Percentiles rank a stretch among this genome's conserved stretches.
phyloP scores from a whole-genome alignment of 2,888 invertebrate genomes.

The Boloria euphrosyne region DNA sequence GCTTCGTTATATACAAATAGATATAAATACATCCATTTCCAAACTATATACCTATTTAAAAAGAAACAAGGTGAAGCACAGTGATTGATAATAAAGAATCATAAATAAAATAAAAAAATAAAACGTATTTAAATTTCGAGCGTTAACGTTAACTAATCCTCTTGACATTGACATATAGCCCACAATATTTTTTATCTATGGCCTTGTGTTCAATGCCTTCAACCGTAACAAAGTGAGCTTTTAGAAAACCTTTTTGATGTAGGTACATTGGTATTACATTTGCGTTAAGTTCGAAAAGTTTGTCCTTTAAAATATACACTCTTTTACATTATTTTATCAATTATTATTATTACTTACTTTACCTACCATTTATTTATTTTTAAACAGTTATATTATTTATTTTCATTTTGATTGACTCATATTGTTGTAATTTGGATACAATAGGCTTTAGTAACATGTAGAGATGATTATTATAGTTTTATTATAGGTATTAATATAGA shows the following conservation, averaged over 20 bases:
- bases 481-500: slow-evolving; percentile 10
- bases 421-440: too few species aligned
- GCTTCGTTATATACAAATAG: too few species aligned
- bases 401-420: too few species aligned
- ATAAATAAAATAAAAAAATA: slow-evolving; percentile 26
- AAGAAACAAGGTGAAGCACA: slow-evolving; percentile 3
- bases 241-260: slow-evolving; percentile 19
- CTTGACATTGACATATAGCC: slow-evolving; percentile 46
- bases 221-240: slow-evolving; percentile 33
- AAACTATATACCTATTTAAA: not conserved
- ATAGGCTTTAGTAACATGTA: not conserved
- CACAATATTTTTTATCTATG: slow-evolving; percentile 46
- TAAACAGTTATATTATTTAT: too few species aligned
- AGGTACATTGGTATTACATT: slow-evolving; percentile 27
- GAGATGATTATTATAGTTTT: not conserved
- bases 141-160: slow-evolving; percentile 37
- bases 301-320: not conserved
- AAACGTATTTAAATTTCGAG: slow-evolving; percentile 28
- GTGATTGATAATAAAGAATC: slow-evolving; percentile 27
- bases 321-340: too few species aligned
- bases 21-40: too few species aligned
- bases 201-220: slow-evolving; percentile 51
- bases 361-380: too few species aligned
- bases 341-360: too few species aligned
- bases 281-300: slow-evolving; percentile 11